Conservation (phyloP, 2,888 invertebrate genomes). For the Argyresthia goedartella region DNA sequence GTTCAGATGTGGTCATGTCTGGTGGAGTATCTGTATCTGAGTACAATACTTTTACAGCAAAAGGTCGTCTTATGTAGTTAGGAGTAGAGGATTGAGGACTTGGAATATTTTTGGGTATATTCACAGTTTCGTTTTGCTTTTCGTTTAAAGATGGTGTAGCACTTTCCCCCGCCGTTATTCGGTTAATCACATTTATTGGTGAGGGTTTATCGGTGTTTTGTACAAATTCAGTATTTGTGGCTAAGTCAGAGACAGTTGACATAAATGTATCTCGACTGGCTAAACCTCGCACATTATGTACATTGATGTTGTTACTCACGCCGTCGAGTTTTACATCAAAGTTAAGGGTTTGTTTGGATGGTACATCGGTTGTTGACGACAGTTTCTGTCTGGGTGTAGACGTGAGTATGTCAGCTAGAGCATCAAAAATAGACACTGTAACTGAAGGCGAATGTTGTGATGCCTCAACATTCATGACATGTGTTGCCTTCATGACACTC, state of each 20-base stretch:
- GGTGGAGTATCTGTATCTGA: constrained; percentile 52
- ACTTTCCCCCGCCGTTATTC: constrained; percentile 50
- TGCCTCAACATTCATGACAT: constrained; percentile 67
- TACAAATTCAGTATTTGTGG: constrained; percentile 62
- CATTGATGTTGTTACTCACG: constrained; percentile 66
- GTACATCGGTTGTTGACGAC: constrained; percentile 53
- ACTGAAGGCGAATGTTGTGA: constrained; percentile 69
- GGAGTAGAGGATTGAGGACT: constrained; percentile 46
- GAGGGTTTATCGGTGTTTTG: constrained; percentile 53
- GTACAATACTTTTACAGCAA: constrained; percentile 61
- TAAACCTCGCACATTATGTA: constrained; percentile 55
- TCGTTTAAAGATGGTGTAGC: constrained; percentile 49
- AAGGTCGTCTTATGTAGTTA: constrained; percentile 58
- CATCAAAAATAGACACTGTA: constrained; percentile 72
- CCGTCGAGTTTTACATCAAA: constrained; percentile 52
- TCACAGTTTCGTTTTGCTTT: constrained; percentile 35
- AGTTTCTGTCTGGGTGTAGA: constrained; percentile 61
- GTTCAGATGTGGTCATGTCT: constrained; percentile 45
- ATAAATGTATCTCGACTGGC: constrained; percentile 38
- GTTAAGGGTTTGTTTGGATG: constrained; percentile 41
- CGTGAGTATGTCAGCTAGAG: constrained; percentile 70
- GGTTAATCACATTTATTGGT: constrained; percentile 61
- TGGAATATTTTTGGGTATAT: constrained; percentile 29
- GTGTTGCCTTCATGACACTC: constrained; percentile 56
- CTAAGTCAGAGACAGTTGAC: constrained; percentile 39